Evolutionary conservation across 2,888 invertebrate species (phyloP).

Genomic region (Plebejus melissa): DNA sequence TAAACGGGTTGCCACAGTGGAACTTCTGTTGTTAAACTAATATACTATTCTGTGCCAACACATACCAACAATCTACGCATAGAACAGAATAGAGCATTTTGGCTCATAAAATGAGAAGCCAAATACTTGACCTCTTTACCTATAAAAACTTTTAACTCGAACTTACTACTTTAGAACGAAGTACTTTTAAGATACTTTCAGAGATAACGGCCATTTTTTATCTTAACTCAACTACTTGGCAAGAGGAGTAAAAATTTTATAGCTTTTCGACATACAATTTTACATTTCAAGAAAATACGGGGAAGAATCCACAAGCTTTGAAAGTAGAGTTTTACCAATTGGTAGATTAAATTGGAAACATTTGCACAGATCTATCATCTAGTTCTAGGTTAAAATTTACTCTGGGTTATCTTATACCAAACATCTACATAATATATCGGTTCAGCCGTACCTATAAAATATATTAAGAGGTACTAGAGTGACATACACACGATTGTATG

Average conservation of each 20-base stretch:
- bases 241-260: not conserved
- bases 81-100: not conserved
- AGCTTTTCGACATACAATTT: slow-evolving; percentile 1
- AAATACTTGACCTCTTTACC: not conserved
- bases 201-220: not conserved
- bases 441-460: no score
- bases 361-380: no score
- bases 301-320: not conserved
- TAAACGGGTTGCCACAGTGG: no score
- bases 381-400: no score
- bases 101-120: not conserved
- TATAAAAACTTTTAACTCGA: not conserved
- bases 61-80: no score
- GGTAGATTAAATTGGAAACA: no score
- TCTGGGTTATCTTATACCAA: no score
- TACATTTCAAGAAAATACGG: not conserved
- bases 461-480: no score
- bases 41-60: no score
- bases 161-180: slow-evolving; percentile 1
- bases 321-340: not conserved
- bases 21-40: no score
- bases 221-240: slow-evolving; percentile 1
- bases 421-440: no score
- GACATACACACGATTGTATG: no score
- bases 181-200: slow-evolving; percentile 8